Base-by-base conservation (phyloP, 2,888 invertebrate genomes). In the Schrankia costaestrigalis region DNA sequence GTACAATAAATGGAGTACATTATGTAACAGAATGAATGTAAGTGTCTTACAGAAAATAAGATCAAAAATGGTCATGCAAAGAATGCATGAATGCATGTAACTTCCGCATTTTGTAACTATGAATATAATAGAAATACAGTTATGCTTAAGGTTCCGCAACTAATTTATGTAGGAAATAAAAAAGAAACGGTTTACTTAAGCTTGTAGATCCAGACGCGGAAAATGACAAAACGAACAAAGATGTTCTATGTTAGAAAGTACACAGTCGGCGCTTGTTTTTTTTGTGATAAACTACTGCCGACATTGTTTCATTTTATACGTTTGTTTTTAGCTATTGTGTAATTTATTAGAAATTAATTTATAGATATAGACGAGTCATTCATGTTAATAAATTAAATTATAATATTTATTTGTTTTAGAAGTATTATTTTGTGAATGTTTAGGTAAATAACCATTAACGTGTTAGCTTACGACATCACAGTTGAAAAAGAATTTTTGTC, bases 181-280 rank as follows among this genome's bases (percentile, higher is more conserved):
- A 11, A 13, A 24, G 2, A 14, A 7, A 10, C 3, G 11, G 18
- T 33, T 40, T 10, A 1, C 32, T 41, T 46, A 39, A 41, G 39
- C 35, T 35, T 37, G 35, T 31, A 29, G 26, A 36, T 34, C 35
- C 25, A 41, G 41, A 26, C 30, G 33, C 41, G 37, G 46, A 45
- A 46, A 48, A 41, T 40, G 13, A 40, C 35, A 61, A 63, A 64
- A 61, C 35, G 40, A 55, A 51, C 41, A 46, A 51, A 57, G 50
- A 43, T 47, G 32, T 35, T 33, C 38, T 24, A 35, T 39, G 42
- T 37, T 59, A 59, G 60, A 62, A 61, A 61, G 62, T 62, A 15
- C 6, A 26, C 31, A 21, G 39, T 46, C 41, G 12, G 21, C 30
- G 29, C 42, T 55, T 35, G 11, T 34, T 54, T 54, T 21, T 33